Conservation (phyloP, 2,113 vertebrate species). For the Mastomys natalensis region DNA sequence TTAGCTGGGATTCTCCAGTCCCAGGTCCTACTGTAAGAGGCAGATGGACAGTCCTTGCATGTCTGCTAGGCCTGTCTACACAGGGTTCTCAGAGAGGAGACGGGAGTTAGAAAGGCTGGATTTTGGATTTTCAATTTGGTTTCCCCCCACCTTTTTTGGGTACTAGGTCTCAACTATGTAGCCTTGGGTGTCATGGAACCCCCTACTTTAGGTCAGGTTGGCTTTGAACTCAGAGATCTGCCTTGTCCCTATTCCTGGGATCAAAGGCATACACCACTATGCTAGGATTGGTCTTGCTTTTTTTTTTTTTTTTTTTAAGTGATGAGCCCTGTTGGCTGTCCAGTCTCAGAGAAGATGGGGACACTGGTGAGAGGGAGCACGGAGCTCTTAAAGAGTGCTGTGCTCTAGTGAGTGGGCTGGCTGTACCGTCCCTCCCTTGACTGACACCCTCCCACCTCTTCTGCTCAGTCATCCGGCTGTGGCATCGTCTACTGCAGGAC, state of each 20-base stretch:
- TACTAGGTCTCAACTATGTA: background rate
- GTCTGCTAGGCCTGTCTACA: background rate
- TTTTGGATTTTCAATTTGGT: background rate
- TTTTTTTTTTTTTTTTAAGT: background rate
- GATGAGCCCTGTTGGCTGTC: background rate
- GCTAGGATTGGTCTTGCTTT: background rate
- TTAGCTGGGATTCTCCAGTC: background rate
- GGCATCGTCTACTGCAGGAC: conserved; percentile 98
- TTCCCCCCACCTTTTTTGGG: background rate
- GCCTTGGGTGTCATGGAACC: background rate
- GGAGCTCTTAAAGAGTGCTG: background rate
- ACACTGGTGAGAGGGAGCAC: background rate
- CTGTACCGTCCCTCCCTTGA: background rate
- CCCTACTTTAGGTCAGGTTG: background rate
- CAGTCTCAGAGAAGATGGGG: background rate
- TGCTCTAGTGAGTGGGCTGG: background rate
- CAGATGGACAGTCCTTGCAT: background rate
- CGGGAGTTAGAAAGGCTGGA: background rate
- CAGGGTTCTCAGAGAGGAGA: background rate
- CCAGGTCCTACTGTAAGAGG: background rate
- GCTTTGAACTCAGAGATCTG: background rate
- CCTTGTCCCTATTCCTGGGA: background rate
- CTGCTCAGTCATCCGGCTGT: conserved; percentile 88
- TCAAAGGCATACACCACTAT: background rate
- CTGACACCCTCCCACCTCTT: background rate